Evolutionary conservation across 2,888 invertebrate genomes (phyloP).

Genomic region (Petrophora chlorosata): DNA sequence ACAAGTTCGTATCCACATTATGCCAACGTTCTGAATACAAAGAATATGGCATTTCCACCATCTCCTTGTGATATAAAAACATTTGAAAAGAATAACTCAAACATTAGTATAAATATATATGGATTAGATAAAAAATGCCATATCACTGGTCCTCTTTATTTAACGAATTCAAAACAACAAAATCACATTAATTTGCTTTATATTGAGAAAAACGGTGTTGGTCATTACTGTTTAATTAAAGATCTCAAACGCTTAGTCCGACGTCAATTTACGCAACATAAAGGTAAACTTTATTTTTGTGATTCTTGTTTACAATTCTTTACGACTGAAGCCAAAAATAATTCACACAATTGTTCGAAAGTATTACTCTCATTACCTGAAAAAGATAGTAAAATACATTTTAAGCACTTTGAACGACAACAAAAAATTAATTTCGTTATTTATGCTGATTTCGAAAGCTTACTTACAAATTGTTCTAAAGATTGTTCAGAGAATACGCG

Average conservation of each 20-base stretch:
- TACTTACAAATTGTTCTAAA: slow-evolving; percentile 6
- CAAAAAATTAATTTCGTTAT: slow-evolving; percentile 30
- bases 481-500: not conserved
- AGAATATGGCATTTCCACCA: slow-evolving; percentile 25
- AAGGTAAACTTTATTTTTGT: slow-evolving; percentile 28
- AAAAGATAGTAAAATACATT: slow-evolving; percentile 17
- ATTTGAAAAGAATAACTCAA: slow-evolving; percentile 26
- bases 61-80: slow-evolving; percentile 23
- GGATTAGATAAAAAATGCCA: slow-evolving; percentile 21
- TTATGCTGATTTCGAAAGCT: slow-evolving; percentile 30
- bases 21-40: slow-evolving; percentile 14
- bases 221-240: slow-evolving; percentile 34
- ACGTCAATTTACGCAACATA: slow-evolving; percentile 26
- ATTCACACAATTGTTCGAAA: not conserved
- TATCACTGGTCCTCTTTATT: slow-evolving; percentile 30
- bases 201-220: slow-evolving; percentile 16
- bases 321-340: slow-evolving; percentile 13
- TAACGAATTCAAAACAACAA: slow-evolving; percentile 11
- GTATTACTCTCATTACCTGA: slow-evolving; percentile 12
- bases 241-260: slow-evolving; percentile 25
- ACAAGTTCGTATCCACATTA: slow-evolving; percentile 25
- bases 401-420: slow-evolving; percentile 29
- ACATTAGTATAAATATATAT: slow-evolving; percentile 14
- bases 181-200: slow-evolving; percentile 33
- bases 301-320: slow-evolving; percentile 30